Evolutionary conservation across 2,113 vertebrate genomes (phyloP).

Genomic region (Calypte anna): DNA sequence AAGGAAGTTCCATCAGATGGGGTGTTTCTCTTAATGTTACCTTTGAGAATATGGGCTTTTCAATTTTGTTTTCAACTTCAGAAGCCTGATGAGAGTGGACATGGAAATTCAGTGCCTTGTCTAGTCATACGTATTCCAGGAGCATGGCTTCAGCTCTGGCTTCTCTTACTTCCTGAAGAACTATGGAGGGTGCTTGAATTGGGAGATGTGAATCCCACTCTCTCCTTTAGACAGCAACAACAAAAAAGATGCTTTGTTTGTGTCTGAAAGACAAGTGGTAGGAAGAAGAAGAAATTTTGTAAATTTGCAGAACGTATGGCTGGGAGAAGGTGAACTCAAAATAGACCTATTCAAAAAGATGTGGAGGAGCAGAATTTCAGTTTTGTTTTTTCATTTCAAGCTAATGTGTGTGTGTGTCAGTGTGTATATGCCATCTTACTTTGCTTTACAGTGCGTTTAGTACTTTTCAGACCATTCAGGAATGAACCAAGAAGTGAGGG

Average conservation of each 20-base stretch:
- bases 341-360: not conserved
- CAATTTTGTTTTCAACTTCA: not conserved
- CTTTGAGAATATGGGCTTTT: not conserved
- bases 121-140: not conserved
- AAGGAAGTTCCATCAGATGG: not conserved
- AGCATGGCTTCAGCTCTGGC: not conserved
- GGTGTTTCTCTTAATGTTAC: not conserved
- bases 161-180: not conserved
- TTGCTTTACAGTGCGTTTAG: not conserved
- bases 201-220: not conserved
- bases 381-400: not conserved
- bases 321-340: not conserved
- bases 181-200: not conserved
- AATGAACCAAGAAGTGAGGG: not conserved
- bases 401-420: not conserved
- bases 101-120: not conserved
- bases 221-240: not conserved
- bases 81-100: not conserved
- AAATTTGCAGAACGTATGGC: not conserved
- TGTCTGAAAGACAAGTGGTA: not conserved
- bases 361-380: not conserved
- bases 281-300: not conserved
- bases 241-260: not conserved
- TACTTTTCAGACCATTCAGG: not conserved
- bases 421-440: accelerated